Evolutionary conservation across 2,797 vertebrate species (phyloP).

Genomic region (Cygnus olor): DNA sequence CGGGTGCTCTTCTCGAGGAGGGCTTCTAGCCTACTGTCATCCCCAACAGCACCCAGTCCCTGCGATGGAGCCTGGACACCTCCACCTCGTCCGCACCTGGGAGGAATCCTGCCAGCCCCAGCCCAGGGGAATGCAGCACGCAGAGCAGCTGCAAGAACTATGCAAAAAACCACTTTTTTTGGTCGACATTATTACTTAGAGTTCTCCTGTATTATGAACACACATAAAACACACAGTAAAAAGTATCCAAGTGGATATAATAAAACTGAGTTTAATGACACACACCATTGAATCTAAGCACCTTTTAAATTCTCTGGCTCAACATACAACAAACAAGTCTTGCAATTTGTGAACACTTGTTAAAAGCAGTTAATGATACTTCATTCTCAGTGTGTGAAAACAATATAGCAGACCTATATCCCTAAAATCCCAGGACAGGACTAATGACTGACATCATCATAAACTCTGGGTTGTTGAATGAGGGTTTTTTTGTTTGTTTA

Average conservation of each 20-base stretch:
- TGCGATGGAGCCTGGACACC: fast-evolving
- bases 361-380: neutral
- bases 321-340: neutral
- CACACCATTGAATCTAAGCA: neutral
- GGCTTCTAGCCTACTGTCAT: neutral
- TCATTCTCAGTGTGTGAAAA: neutral
- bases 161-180: neutral
- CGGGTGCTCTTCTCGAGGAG: neutral
- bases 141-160: neutral
- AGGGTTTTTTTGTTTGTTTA: neutral
- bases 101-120: neutral
- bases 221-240: neutral
- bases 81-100: neutral
- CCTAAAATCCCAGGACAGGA: neutral
- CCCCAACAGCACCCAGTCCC: neutral
- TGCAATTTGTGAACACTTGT: neutral
- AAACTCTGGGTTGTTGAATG: neutral
- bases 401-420: fast-evolving
- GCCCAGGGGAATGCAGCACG: neutral
- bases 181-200: neutral
- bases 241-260: neutral
- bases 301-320: neutral
- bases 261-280: constrained; percentile 13
- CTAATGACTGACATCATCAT: neutral
- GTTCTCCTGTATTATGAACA: neutral